Evolutionary conservation across 2,797 vertebrate genomes (phyloP).

Genomic region (Pseudotriccus pelzelni): DNA sequence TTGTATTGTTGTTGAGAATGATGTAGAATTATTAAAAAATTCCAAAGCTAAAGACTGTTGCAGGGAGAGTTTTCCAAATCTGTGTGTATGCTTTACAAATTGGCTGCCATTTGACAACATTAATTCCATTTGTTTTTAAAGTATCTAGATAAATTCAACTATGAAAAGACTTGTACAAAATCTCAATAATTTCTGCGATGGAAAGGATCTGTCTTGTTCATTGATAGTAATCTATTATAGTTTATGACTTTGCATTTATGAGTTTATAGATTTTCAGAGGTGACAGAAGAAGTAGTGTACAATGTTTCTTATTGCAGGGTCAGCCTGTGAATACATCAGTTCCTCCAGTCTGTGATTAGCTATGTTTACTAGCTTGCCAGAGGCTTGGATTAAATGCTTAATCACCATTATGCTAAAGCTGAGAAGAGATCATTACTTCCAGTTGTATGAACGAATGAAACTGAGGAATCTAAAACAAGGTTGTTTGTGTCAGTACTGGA

Average conservation of each 20-base stretch:
- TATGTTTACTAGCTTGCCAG: slow-evolving; percentile 33
- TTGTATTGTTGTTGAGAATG: not conserved
- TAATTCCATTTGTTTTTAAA: not conserved
- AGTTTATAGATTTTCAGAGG: slow-evolving; percentile 22
- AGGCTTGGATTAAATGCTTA: slow-evolving; percentile 21
- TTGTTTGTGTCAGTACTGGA: not conserved
- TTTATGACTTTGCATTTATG: not conserved
- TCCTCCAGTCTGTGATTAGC: not conserved
- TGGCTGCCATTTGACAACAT: not conserved
- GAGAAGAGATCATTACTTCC: slow-evolving; percentile 41
- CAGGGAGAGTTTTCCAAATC: not conserved
- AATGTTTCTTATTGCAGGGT: slow-evolving; percentile 14
- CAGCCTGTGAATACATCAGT: slow-evolving; percentile 12
- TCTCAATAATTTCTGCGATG: not conserved
- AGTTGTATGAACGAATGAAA: slow-evolving; percentile 40
- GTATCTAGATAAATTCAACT: not conserved
- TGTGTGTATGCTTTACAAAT: not conserved
- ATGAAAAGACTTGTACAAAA: not conserved
- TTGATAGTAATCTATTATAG: not conserved
- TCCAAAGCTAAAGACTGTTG: not conserved
- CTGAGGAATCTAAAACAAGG: not conserved
- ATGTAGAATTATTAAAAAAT: not conserved
- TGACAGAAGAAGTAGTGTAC: slow-evolving; percentile 6
- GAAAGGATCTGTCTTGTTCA: not conserved
- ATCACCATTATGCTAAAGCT: not conserved